Conservation (phyloP, 2,113 vertebrate species). For the Alligator sinensis region DNA sequence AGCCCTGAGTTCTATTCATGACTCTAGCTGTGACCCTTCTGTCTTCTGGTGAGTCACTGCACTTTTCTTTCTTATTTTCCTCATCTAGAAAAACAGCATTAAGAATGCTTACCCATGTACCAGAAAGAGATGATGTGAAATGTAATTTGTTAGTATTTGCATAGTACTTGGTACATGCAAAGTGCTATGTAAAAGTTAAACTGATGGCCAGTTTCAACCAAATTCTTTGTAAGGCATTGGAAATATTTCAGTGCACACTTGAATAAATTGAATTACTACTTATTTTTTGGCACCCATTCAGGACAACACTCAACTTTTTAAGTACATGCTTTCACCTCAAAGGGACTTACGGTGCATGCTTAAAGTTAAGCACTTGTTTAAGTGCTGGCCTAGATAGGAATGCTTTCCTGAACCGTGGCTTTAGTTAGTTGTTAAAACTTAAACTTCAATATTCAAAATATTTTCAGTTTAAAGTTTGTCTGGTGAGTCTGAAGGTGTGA, state of each 20-base stretch:
- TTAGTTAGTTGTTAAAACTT: constrained; percentile 20
- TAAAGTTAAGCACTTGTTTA: background rate
- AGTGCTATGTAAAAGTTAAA: background rate
- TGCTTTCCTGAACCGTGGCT: background rate
- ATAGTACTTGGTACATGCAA: background rate
- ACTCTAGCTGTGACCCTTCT: background rate
- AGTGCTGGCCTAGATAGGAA: background rate
- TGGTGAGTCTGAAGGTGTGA: constrained; percentile 31
- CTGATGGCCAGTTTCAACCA: background rate
- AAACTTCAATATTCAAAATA: constrained; percentile 26
- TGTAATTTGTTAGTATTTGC: background rate
- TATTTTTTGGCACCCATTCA: background rate
- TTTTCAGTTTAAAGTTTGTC: background rate
- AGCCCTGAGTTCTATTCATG: background rate
- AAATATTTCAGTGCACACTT: background rate
- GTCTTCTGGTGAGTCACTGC: background rate
- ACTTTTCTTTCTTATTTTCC: background rate
- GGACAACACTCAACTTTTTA: background rate
- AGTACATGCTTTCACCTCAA: background rate
- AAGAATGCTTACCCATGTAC: background rate
- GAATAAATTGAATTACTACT: background rate
- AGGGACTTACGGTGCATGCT: background rate
- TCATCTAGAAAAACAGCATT: background rate
- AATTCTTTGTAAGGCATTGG: background rate
- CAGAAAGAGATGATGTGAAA: background rate